phyloP scores from a whole-genome alignment of 2,113 vertebrate genomes.

The Scomber colias region DNA sequence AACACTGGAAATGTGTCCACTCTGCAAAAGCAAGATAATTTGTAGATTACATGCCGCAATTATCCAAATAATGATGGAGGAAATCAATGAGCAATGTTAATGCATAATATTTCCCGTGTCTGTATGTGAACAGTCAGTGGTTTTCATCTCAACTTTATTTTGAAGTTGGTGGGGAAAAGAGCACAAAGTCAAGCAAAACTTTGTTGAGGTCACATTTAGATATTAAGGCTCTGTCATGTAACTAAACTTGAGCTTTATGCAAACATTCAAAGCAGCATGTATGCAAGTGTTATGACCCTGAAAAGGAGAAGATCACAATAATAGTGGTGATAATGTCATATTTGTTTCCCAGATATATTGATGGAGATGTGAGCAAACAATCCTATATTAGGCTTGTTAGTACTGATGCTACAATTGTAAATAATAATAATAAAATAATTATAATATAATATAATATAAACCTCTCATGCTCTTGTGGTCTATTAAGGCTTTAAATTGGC shows the following conservation, averaged over 20 bases:
- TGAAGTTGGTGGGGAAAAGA: not conserved
- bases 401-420: constrained; percentile 6
- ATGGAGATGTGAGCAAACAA: not conserved
- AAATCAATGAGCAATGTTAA: constrained; percentile 1
- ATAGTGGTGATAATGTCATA: not conserved
- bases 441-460: constrained; percentile 1
- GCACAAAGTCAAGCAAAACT: not conserved
- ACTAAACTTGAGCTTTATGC: too few species aligned
- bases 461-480: not conserved
- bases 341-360: not conserved
- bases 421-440: too few species aligned
- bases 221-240: not conserved
- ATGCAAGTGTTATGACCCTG: not conserved
- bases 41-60: not conserved
- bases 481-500: constrained; percentile 18
- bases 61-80: not conserved
- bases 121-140: not conserved
- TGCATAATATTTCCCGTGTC: not conserved
- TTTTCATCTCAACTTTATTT: not conserved
- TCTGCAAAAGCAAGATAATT: constrained; percentile 22
- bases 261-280: not conserved
- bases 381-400: not conserved
- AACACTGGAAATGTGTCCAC: constrained; percentile 31
- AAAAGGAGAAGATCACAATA: not conserved
- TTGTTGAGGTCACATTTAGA: not conserved